phyloP scores from a whole-genome alignment of 2,888 invertebrate species.

The Allolobophora icterica region DNA sequence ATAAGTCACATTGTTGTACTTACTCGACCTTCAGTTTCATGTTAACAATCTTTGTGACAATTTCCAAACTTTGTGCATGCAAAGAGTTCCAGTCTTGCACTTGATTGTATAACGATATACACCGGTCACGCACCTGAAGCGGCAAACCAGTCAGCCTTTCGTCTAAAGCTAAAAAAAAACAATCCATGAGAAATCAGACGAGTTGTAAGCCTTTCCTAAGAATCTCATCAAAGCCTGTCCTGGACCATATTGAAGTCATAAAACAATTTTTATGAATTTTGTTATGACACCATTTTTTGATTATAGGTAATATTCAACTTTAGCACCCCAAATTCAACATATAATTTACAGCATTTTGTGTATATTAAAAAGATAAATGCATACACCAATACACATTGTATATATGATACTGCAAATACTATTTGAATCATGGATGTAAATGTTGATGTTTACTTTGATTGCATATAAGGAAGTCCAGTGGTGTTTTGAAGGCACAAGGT shows the following conservation, averaged over 20 bases:
- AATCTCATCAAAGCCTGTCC: not conserved
- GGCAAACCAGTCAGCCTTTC: not conserved
- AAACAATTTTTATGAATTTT: no score
- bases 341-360: not conserved
- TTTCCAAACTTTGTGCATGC: not conserved
- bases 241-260: no score
- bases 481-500: no score
- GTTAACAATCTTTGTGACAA: slow-evolving; percentile 1
- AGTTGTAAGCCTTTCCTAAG: not conserved
- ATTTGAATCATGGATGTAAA: no score
- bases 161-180: not conserved
- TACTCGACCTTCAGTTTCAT: not conserved
- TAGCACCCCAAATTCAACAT: not conserved
- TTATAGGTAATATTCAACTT: no score
- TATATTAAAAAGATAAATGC: not conserved
- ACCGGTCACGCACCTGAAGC: not conserved
- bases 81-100: slow-evolving; percentile 8
- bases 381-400: not conserved
- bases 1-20: not conserved
- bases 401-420: not conserved
- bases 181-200: not conserved
- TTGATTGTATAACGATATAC: not conserved
- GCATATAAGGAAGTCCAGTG: no score
- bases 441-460: no score
- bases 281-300: no score